Percentiles rank a stretch among this genome's conserved stretches.
These are phyloP conservation scores for Trachymyrmex cornetzi DNA, from an alignment of 1,140 invertebrate species.

Conservation along the genomic window DNA sequence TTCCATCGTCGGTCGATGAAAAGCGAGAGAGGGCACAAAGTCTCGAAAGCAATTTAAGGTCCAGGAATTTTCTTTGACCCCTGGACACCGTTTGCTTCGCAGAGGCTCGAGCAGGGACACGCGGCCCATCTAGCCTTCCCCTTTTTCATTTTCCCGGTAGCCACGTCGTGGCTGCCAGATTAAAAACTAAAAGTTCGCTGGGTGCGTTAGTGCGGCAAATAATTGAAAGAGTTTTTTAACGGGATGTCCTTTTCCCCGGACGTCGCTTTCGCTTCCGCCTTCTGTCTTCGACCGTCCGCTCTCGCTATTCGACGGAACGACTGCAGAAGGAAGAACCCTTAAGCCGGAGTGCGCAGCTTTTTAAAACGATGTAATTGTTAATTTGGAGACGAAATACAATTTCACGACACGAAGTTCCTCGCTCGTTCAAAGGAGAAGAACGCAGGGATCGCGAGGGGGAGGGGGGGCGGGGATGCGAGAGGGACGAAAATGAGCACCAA, in stretches of 20 bases:
- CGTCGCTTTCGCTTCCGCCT: conserved; percentile 38
- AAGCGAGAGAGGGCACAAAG: conserved; percentile 36
- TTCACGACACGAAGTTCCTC: conserved; percentile 71
- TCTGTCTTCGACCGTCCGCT: conserved; percentile 30
- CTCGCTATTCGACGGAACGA: conserved; percentile 54
- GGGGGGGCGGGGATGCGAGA: conserved; percentile 1
- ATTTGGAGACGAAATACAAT: conserved; percentile 77
- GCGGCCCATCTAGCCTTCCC: conserved; percentile 37
- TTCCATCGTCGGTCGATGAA: conserved; percentile 15
- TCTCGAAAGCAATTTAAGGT: conserved; percentile 67
- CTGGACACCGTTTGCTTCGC: conserved; percentile 33
- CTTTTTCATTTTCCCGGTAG: conserved; percentile 61
- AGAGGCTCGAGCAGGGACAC: conserved; percentile 52
- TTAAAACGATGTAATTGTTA: conserved; percentile 80
- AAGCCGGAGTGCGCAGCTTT: conserved; percentile 69
- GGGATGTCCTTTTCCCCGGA: conserved; percentile 25
- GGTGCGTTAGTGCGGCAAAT: conserved; percentile 70
- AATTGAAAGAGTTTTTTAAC: conserved; percentile 71
- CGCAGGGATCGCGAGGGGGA: too few species aligned
- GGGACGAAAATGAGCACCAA: conserved; percentile 59
- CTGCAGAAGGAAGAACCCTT: conserved; percentile 55
- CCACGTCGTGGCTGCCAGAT: conserved; percentile 52
- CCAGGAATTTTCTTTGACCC: conserved; percentile 63
- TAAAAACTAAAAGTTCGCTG: conserved; percentile 69
- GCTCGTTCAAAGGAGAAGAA: conserved; percentile 65